phyloP scores from a whole-genome alignment of 2,113 vertebrate species.

The Opisthocomus hoazin region DNA sequence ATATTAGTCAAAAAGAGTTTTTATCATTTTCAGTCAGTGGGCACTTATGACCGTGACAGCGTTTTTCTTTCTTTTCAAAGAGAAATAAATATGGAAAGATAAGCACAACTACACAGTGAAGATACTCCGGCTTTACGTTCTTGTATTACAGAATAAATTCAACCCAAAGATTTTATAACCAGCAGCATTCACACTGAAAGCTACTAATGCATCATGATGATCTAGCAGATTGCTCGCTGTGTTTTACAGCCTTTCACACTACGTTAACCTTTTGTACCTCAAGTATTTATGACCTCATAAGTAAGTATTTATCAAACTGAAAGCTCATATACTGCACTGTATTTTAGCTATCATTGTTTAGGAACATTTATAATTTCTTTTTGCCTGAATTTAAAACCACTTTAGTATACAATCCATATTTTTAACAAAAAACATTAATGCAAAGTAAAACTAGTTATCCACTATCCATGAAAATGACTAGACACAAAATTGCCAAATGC shows the following conservation, averaged over 20 bases:
- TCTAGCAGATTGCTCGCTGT: conserved; percentile 74
- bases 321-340: conserved; percentile 67
- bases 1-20: conserved; percentile 26
- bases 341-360: conserved; percentile 61
- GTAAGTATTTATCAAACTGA: conserved; percentile 82
- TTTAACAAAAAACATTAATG: neutral
- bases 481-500: neutral
- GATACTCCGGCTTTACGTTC: conserved; percentile 8
- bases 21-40: conserved; percentile 55
- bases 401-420: neutral
- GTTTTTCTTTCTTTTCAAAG: neutral
- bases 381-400: conserved; percentile 51
- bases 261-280: conserved; percentile 85
- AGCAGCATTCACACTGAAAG: conserved; percentile 57
- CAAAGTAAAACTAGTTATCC: neutral
- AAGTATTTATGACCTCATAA: conserved; percentile 82
- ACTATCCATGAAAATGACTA: neutral
- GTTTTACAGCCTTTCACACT: conserved; percentile 80
- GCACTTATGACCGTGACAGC: neutral
- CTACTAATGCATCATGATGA: conserved; percentile 78
- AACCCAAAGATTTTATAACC: conserved; percentile 61
- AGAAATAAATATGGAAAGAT: conserved; percentile 16
- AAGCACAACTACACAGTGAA: neutral
- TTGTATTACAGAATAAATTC: conserved; percentile 12
- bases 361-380: conserved; percentile 63